A percentile compares a stretch with the other conserved stretches of the same genome.
Conservation (phyloP, 2,113 vertebrate genomes). For the Siphamia tubifer region DNA sequence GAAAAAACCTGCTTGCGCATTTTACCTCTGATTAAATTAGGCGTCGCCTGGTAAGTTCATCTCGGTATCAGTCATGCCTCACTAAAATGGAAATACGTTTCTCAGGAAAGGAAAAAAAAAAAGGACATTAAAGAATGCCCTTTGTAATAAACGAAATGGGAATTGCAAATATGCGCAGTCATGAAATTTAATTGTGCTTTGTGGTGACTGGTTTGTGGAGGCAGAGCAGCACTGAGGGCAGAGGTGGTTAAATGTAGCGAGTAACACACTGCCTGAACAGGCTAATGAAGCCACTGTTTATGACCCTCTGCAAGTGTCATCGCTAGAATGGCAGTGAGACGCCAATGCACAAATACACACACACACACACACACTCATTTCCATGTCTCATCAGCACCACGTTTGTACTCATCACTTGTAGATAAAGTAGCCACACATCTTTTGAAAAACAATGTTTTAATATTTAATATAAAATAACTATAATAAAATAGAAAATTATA, state of each 20-base stretch:
- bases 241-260: conserved; percentile 87
- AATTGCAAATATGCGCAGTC: conserved; percentile 87
- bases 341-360: not conserved
- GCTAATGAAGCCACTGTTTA: conserved; percentile 91
- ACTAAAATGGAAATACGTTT: conserved; percentile 83
- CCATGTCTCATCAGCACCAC: too few relatives aligned
- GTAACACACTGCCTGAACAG: conserved; percentile 83
- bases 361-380: not conserved
- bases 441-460: too few relatives aligned
- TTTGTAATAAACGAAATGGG: conserved; percentile 88
- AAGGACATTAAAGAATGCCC: conserved; percentile 85
- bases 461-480: too few relatives aligned
- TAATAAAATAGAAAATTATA: too few relatives aligned
- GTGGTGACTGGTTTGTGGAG: conserved; percentile 81
- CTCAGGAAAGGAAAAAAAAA: conserved; percentile 37
- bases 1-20: conserved; percentile 61
- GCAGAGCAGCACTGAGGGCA: conserved; percentile 75
- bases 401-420: too few relatives aligned
- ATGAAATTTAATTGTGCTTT: conserved; percentile 89
- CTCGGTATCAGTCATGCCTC: conserved; percentile 83
- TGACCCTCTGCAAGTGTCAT: conserved; percentile 84
- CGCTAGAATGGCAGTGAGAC: conserved; percentile 79
- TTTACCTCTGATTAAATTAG: conserved; percentile 89
- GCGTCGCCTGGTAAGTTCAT: conserved; percentile 83
- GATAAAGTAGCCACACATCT: too few relatives aligned